Evolutionary conservation across 2,888 invertebrate genomes (phyloP).

Genomic region (Megamerina dolium): DNA sequence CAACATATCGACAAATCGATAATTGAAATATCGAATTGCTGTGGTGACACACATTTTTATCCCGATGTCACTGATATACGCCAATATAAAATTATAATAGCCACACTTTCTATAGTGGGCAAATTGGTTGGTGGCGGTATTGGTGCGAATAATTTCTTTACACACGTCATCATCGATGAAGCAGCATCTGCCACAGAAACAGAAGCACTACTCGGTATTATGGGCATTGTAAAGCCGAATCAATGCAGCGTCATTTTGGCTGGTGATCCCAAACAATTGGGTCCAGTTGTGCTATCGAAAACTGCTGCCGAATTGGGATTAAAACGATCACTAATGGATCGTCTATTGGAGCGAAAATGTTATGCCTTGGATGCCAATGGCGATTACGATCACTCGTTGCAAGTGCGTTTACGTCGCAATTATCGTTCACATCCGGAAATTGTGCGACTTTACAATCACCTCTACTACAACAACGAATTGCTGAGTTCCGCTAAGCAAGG

Average conservation of each 20-base stretch:
- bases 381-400: slow-evolving; percentile 54
- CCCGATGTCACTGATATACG: slow-evolving; percentile 38
- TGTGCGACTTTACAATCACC: slow-evolving; percentile 60
- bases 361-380: slow-evolving; percentile 26
- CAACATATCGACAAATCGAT: slow-evolving; percentile 30
- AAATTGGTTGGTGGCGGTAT: slow-evolving; percentile 49
- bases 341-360: slow-evolving; percentile 56
- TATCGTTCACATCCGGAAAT: slow-evolving; percentile 66
- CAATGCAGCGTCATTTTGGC: slow-evolving; percentile 4
- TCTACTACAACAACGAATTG: slow-evolving; percentile 68
- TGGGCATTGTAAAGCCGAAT: slow-evolving; percentile 51
- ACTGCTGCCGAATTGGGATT: slow-evolving; percentile 35
- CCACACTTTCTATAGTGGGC: slow-evolving; percentile 57
- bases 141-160: slow-evolving; percentile 45
- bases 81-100: slow-evolving; percentile 57
- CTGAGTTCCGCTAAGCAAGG: slow-evolving; percentile 41
- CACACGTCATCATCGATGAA: slow-evolving; percentile 71
- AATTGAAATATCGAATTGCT: slow-evolving; percentile 48
- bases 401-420: slow-evolving; percentile 71
- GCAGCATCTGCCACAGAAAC: slow-evolving; percentile 68
- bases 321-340: slow-evolving; percentile 59
- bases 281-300: slow-evolving; percentile 55
- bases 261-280: slow-evolving; percentile 70
- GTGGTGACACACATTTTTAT: slow-evolving; percentile 24
- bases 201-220: slow-evolving; percentile 57